Evolutionary conservation across 2,888 invertebrate species (phyloP), one percentile per base, ranked within the genome.

Genomic region (Keiferia lycopersicella): DNA sequence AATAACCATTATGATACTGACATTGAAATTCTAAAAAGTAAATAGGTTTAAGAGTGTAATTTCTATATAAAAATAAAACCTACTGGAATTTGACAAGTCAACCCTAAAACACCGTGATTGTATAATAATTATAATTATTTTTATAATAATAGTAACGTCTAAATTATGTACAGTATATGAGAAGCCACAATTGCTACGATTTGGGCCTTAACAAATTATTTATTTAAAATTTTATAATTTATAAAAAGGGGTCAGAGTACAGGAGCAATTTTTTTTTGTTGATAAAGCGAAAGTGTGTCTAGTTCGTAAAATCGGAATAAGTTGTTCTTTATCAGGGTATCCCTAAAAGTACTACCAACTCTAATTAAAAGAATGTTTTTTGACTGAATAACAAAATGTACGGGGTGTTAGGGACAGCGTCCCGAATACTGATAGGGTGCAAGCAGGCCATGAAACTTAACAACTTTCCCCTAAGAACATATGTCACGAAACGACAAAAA

Each of bases 31-130:
- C 51, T 26, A 53, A 14, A n/a, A n/a, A n/a, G n/a, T 26, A 22
- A 4, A 26, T 14, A 26, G 4, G 22, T 14, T 11, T 50, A 26
- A 11, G 1, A 56, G 56, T 16, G 30, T 14, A 2, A 26, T 34
- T n/a, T 16, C 26, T 56, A 56, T 16, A 56, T n/a, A 26, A 56
- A 26, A 34, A 26, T 53, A 53, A 53, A 12, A 56, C 8, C 56
- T 56, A 56, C 34, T 34, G 56, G 56, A 56, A 56, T 56, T 56
- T 56, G 16, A 56, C 30, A 56, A n/a, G 50, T 56, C 56, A 56
- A 56, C 56, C 56, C 34, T 56, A 56, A 45, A 56, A 56, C 34
- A 56, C 56, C 56, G 56, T 56, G 56, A 56, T 56, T 56, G 34
- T 30, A 56, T 30, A 12, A 26, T 30, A 30, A 30, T 53, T n/a